These are phyloP conservation scores for Anthoscopus minutus DNA, from an alignment of 2,113 vertebrate genomes.

Conservation along the genomic window DNA sequence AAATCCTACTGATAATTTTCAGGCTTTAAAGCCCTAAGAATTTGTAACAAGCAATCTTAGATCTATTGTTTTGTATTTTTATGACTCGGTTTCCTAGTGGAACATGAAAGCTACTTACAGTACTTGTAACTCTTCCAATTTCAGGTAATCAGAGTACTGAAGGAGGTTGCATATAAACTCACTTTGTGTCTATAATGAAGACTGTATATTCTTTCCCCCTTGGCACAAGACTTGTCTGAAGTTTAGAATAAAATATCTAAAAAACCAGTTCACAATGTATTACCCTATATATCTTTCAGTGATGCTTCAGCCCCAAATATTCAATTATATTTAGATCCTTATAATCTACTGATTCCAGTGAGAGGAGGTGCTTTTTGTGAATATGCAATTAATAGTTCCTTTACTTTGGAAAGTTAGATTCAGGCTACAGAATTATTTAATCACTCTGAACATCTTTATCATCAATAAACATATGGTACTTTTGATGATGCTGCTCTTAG, in stretches of 20 bases:
- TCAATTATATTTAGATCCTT: background rate
- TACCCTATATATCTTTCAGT: background rate
- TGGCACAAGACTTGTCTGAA: background rate
- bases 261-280: background rate
- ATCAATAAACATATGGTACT: background rate
- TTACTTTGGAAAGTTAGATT: background rate
- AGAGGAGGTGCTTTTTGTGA: background rate
- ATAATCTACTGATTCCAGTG: background rate
- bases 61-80: background rate
- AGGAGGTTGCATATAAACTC: background rate
- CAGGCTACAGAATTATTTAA: background rate
- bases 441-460: background rate
- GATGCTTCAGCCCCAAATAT: background rate
- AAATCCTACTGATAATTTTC: slow-evolving; percentile 32
- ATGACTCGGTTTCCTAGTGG: background rate
- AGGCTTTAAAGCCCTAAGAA: background rate
- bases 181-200: background rate
- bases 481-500: background rate
- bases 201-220: background rate
- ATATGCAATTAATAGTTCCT: background rate
- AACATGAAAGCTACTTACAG: background rate
- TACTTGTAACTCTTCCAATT: background rate
- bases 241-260: background rate
- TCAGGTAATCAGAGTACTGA: background rate
- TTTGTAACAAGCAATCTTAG: background rate